Conservation (phyloP, 2,113 vertebrate genomes). For the Cavia porcellus region DNA sequence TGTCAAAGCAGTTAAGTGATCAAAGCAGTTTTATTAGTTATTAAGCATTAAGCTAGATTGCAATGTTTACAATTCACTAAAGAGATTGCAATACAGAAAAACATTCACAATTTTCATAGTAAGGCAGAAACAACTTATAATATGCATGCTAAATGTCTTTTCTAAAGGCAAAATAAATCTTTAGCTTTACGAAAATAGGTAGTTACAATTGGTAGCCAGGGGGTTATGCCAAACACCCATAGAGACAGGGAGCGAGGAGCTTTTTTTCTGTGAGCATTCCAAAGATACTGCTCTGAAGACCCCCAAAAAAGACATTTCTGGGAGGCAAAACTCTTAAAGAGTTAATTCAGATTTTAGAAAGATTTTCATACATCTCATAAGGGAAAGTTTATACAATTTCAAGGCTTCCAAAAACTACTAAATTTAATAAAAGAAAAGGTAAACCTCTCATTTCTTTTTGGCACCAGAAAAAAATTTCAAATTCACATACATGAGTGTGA, state of each 20-base stretch:
- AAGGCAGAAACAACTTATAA: background rate
- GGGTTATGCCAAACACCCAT: background rate
- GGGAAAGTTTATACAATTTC: background rate
- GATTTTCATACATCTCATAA: background rate
- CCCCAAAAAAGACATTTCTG: background rate
- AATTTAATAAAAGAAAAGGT: background rate
- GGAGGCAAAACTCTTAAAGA: background rate
- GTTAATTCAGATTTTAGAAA: conserved; percentile 19
- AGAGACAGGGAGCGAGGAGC: background rate
- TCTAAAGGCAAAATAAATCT: background rate
- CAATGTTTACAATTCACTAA: background rate
- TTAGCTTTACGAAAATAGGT: background rate
- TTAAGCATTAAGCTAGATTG: background rate
- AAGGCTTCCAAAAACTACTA: background rate
- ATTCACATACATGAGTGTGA: background rate
- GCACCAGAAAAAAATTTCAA: background rate
- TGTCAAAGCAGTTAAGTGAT: background rate
- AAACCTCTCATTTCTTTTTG: background rate
- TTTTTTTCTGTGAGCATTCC: background rate
- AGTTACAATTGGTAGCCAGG: background rate
- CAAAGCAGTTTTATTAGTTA: background rate
- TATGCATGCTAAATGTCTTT: background rate
- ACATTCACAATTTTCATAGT: background rate
- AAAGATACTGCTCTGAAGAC: background rate
- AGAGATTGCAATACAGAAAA: background rate